Evolutionary conservation across 2,113 vertebrate genomes (phyloP).

Genomic region (Ptyas mucosa): DNA sequence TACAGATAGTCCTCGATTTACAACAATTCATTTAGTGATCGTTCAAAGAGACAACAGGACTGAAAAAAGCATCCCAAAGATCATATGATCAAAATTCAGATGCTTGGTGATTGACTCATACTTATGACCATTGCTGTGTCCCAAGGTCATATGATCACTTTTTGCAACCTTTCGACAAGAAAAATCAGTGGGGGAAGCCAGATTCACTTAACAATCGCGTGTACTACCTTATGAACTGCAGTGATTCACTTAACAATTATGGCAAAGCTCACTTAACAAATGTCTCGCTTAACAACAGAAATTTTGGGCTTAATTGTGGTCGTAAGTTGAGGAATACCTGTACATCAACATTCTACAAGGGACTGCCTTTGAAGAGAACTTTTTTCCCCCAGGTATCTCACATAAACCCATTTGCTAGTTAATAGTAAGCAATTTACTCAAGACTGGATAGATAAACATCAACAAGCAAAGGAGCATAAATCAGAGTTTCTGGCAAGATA

Average conservation of each 20-base stretch:
- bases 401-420: neutral
- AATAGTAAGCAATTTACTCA: neutral
- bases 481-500: neutral
- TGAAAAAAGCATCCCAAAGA: neutral
- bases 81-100: neutral
- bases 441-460: neutral
- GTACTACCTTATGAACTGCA: too few relatives aligned
- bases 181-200: neutral
- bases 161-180: neutral
- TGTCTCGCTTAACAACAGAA: too few relatives aligned
- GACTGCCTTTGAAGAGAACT: neutral
- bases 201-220: too few relatives aligned
- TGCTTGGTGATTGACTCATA: neutral
- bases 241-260: too few relatives aligned
- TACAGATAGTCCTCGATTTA: neutral
- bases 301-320: too few relatives aligned
- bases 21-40: neutral
- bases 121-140: neutral
- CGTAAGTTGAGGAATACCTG: too few relatives aligned
- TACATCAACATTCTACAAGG: neutral
- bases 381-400: neutral
- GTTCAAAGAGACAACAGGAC: neutral
- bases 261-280: too few relatives aligned
- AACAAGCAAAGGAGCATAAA: neutral
- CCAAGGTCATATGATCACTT: neutral